A percentile compares a stretch with the other conserved stretches of the same genome.
Evolutionary conservation across 2,888 invertebrate genomes (phyloP).

Genomic region (Habrosyne pyritoides): DNA sequence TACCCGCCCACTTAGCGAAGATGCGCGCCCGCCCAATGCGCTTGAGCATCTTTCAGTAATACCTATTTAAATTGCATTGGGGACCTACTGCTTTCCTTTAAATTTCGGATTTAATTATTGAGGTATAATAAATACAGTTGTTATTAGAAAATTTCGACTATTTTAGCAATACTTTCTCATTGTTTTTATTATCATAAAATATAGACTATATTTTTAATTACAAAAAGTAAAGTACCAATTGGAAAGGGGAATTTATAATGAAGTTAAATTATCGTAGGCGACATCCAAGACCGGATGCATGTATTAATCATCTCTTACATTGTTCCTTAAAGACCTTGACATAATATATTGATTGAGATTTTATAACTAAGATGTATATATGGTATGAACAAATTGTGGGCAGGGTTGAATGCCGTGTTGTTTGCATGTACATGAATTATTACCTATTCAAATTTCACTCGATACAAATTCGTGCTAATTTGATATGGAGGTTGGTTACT

Average conservation of each 20-base stretch:
- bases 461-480: slow-evolving; percentile 2
- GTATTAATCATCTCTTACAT: slow-evolving; percentile 53
- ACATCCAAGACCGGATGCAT: slow-evolving; percentile 41
- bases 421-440: slow-evolving; percentile 18
- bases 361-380: slow-evolving; percentile 39
- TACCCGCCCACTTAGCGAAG: slow-evolving; percentile 39
- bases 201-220: not conserved
- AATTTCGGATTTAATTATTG: too few relatives aligned
- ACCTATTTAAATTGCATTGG: too few relatives aligned
- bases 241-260: slow-evolving; percentile 32
- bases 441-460: slow-evolving; percentile 12
- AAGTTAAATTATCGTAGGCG: slow-evolving; percentile 42
- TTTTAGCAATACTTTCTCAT: not conserved
- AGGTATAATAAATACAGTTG: too few relatives aligned
- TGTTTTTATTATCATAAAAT: not conserved
- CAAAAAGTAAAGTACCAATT: slow-evolving; percentile 27
- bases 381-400: slow-evolving; percentile 41
- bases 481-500: not conserved
- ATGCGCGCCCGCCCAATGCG: slow-evolving; percentile 32
- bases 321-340: slow-evolving; percentile 64
- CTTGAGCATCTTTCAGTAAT: slow-evolving; percentile 3
- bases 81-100: too few relatives aligned
- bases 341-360: slow-evolving; percentile 36
- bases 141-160: too few relatives aligned
- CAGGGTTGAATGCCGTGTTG: slow-evolving; percentile 29